Evolutionary conservation across 2,797 vertebrate species (phyloP), one percentile per base, ranked within the genome.

Genomic region (Semaprochilodus insignis): DNA sequence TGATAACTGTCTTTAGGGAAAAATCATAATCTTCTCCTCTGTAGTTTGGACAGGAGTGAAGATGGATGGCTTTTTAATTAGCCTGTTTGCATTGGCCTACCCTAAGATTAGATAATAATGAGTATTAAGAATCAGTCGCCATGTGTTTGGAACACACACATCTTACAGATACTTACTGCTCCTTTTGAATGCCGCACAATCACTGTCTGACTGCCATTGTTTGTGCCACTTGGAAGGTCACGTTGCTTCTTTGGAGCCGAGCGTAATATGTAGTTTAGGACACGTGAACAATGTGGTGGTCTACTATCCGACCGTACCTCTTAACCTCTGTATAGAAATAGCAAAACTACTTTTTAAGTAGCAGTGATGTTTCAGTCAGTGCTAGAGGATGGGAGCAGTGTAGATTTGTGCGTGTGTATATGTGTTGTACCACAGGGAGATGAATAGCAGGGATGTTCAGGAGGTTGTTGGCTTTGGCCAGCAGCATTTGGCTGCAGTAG

Each of bases 391-490:
- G 36, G 19, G 36, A 23, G 8, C 66, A 70, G 7, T 52, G 51
- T 52, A 31, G 4, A 27, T 66, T 1, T 67, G 65, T 67, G 65
- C 36, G 17, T 40, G 34, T 69, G 34, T 69, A 36, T 69, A 36
- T 40, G 66, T 70, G 40, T 73, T 81, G 48, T 65, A 81, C 57
- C 72, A 23, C 55, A 52, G 40, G 59, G 44, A 76, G 40, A 52
- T 76, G 65, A 54, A 69, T 82, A 52, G 55, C 63, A 75, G 62
- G 52, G 51, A 62, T 62, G 44, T 69, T 82, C 66, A 60, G 65
- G 44, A 77, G 40, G 67, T 73, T 77, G 74, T 77, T 83, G 67
- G 44, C 62, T 78, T 72, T 83, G 81, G 74, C 54, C 51, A 69
- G 65, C 36, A n/a, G 48, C 52, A 15, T 55, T 74, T 74, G 71